Evolutionary conservation across 1,140 invertebrate genomes (phyloP), one percentile per base, ranked within the genome.

Genomic region (Drosophila erecta): DNA sequence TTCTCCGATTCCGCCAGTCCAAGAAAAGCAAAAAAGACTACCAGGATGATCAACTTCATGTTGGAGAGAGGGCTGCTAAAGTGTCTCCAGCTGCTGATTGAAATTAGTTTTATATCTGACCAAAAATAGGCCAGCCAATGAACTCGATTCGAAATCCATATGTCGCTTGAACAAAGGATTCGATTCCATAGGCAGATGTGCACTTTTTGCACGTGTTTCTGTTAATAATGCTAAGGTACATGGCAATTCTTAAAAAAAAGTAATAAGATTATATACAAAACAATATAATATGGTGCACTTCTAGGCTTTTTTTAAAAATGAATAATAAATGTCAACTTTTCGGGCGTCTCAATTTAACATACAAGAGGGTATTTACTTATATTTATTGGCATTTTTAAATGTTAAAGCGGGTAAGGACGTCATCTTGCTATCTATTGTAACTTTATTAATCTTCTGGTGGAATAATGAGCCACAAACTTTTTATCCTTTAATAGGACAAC

Each of bases 81-180:
- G 40, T 67, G 60, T 14, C 27, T 4, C n/a, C n/a, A 65, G 60
- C 64, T 35, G 60, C 30, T 30, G 44, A 4, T 14, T 35, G n/a
- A 33, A 15, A 24, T 33, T 17, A 35, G 33, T 49, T 70, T 70
- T 70, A 70, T 70, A 69, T 54, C 24, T 55, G 43, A 47, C 11
- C 62, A 27, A 35, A 70, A 70, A 47, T 69, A 44, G 66, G 66
- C 22, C 66, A 69, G 24, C 10, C 7, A 70, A 24, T 14, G 41
- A 40, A 41, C 50, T 47, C 41, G 24, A 24, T 69, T 55, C 33
- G 27, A 41, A 2, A 10, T 24, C 27, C 35, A 55, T 56, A 70
- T 70, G 51, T 70, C 8, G 22, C 1, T 8, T 3, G 24, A n/a
- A 70, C 66, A 70, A 70, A 47, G 10, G 20, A 6, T n/a, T 27